Conservation (phyloP, 2,888 invertebrate species). For the Mylabris sibirica region DNA sequence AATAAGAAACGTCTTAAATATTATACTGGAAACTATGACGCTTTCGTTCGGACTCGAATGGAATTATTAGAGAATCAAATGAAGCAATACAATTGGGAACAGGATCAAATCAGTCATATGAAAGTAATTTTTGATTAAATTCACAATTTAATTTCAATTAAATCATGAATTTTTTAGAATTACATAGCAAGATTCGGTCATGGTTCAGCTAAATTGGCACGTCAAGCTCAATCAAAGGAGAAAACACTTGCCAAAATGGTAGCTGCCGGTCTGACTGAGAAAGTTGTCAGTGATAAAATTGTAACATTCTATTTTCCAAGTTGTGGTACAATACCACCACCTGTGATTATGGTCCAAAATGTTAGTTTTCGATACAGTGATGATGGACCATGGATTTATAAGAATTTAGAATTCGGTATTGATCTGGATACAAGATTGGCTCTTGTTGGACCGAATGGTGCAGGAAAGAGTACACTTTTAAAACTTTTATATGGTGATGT, state of each 20-base stretch:
- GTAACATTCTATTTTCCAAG: conserved; percentile 95
- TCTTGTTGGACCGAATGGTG: conserved; percentile 97
- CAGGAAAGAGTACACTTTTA: conserved; percentile 96
- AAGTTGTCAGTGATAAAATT: conserved; percentile 88
- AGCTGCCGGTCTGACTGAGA: conserved; percentile 95
- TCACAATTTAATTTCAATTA: neutral
- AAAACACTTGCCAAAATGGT: conserved; percentile 99
- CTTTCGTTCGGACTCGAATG: conserved; percentile 90
- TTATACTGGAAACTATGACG: conserved; percentile 94
- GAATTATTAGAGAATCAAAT: conserved; percentile 97
- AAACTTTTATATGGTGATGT: conserved; percentile 95
- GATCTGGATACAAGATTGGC: conserved; percentile 96
- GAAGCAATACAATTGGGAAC: conserved; percentile 99
- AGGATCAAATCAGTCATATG: conserved; percentile 99
- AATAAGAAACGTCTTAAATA: conserved; percentile 92
- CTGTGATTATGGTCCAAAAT: conserved; percentile 99
- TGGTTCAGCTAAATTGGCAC: conserved; percentile 96
- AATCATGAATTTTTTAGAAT: conserved; percentile 67
- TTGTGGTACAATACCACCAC: conserved; percentile 96
- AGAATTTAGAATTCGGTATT: conserved; percentile 97
- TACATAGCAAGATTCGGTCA: conserved; percentile 99
- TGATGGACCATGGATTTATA: conserved; percentile 89
- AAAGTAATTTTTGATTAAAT: conserved; percentile 72
- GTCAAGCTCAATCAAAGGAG: conserved; percentile 99
- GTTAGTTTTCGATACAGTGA: conserved; percentile 95